Conservation (phyloP, 2,797 vertebrate species). For the Tragopan temminckii region DNA sequence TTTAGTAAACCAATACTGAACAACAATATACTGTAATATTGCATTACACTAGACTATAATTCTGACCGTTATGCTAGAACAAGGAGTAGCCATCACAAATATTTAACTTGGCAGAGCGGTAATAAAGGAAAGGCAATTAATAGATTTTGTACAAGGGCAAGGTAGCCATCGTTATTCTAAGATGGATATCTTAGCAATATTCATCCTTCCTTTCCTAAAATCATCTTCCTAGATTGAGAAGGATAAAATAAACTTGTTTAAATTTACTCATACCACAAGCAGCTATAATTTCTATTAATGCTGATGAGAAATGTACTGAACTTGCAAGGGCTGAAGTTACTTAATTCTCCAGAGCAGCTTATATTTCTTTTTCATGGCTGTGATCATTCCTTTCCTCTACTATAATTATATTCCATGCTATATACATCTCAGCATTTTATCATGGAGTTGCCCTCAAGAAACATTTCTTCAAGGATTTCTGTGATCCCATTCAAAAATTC, state of each 20-base stretch:
- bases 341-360: slow-evolving; percentile 52
- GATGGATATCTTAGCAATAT: neutral
- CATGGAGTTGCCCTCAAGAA: neutral
- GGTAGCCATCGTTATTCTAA: neutral
- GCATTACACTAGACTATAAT: neutral
- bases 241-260: slow-evolving; percentile 37
- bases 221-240: neutral
- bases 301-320: slow-evolving; percentile 50
- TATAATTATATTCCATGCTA: neutral
- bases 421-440: slow-evolving; percentile 29
- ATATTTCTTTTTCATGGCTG: slow-evolving; percentile 61
- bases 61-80: neutral
- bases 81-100: neutral
- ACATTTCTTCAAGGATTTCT: neutral
- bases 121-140: neutral
- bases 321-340: slow-evolving; percentile 14
- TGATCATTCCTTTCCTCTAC: slow-evolving; percentile 11
- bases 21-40: neutral
- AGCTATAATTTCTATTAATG: slow-evolving; percentile 18
- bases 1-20: neutral
- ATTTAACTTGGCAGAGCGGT: neutral
- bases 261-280: neutral
- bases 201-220: slow-evolving; percentile 2
- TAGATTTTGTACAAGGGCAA: neutral
- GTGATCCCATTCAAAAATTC: neutral